These are phyloP conservation scores for Mycteria americana DNA, from an alignment of 2,797 vertebrate genomes.

Conservation along the genomic window DNA sequence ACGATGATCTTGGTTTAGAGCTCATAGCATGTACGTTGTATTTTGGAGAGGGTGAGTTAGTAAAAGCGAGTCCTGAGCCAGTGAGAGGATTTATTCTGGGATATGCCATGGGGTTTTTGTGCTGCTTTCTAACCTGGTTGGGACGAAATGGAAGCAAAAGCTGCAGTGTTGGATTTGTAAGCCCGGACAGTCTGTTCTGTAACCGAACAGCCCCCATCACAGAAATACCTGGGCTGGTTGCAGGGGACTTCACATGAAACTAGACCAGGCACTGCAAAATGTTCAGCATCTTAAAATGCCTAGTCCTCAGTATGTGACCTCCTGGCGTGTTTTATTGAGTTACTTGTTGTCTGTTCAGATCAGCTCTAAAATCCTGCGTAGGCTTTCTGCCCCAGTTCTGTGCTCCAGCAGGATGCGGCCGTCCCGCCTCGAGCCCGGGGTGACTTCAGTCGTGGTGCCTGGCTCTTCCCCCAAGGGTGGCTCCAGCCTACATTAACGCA, in stretches of 20 bases:
- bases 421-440: rapidly evolving
- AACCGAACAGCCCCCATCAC: background rate
- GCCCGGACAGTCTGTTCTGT: background rate
- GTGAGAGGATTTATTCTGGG: background rate
- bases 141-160: background rate
- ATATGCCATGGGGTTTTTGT: rapidly evolving
- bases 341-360: background rate
- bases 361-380: rapidly evolving
- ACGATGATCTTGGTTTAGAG: rapidly evolving
- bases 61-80: background rate
- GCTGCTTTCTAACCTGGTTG: background rate
- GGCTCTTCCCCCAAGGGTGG: background rate
- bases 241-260: background rate
- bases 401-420: background rate
- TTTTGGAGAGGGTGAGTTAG: background rate
- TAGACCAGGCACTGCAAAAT: background rate
- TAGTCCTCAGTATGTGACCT: rapidly evolving
- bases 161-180: rapidly evolving
- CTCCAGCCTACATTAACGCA: background rate
- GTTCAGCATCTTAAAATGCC: background rate
- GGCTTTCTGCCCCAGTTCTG: background rate
- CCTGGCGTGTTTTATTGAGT: background rate
- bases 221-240: background rate
- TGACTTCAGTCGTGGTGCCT: background rate
- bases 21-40: rapidly evolving